Conservation (phyloP, 2,797 vertebrate species). For the Florisuga fusca region DNA sequence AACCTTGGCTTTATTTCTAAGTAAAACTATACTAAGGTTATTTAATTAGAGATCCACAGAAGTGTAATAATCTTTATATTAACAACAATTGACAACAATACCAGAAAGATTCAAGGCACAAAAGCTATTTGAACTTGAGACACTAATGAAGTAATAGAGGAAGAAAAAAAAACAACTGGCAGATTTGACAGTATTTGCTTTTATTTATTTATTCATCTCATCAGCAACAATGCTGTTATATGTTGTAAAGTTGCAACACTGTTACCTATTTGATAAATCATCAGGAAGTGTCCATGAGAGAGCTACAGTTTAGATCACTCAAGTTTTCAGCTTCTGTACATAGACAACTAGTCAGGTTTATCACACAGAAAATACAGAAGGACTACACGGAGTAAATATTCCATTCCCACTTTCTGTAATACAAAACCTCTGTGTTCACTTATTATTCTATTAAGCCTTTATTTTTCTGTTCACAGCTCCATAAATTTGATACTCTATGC, state of each 20-base stretch:
- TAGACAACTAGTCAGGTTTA: not conserved
- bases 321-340: not conserved
- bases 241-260: not conserved
- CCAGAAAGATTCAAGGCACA: not conserved
- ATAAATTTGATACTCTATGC: constrained; percentile 19
- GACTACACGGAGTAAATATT: not conserved
- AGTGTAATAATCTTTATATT: not conserved
- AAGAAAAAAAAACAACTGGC: not conserved
- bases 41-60: not conserved
- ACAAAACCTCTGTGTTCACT: not conserved
- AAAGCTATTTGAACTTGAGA: not conserved
- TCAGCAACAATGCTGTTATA: not conserved
- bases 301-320: not conserved
- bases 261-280: not conserved
- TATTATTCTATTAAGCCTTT: constrained; percentile 3
- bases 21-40: not conserved
- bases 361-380: not conserved
- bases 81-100: not conserved
- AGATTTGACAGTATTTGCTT: not conserved
- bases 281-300: not conserved
- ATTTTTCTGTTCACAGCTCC: constrained; percentile 34
- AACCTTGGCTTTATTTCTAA: not conserved
- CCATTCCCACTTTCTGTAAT: not conserved
- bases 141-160: not conserved
- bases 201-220: not conserved